Evolutionary conservation across 2,113 vertebrate species (phyloP), one percentile per base, ranked within the genome.

Genomic region (Thamnaconus septentrionalis): DNA sequence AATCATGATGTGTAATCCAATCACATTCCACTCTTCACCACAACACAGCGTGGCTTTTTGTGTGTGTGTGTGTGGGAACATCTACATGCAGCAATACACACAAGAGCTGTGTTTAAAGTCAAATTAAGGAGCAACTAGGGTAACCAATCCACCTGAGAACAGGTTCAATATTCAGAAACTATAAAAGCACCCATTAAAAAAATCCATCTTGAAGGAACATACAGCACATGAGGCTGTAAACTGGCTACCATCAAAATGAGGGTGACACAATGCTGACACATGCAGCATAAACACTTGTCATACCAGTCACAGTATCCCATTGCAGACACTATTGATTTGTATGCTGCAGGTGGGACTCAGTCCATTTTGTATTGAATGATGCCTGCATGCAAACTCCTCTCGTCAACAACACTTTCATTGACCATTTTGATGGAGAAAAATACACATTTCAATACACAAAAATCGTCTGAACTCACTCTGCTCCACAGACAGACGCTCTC

Each of bases 1-100:
- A 61, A 6, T 62, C 9, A 69, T 62, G 58, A 66, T 69, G 59
- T 69, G 49, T 76, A 66, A 72, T 69, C 59, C 65, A 53, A 63
- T 67, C 12, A 59, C 61, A 55, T 6, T 60, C 48, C 58, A 57
- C 53, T 55, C 51, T n/a, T 56, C 50, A 50, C 43, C 42, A 64
- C 44, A 68, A 52, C 9, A 57, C 66, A 68, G 8, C 9, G 53
- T 31, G 12, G 52, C 64, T 61, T 53, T 31, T 10, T 9, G 43
- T 55, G 41, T 54, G 53, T 18, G 43, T 12, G 18, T 31, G 18
- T 31, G 18, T 31, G 18, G 18, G 18, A 31, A 31, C 18, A 53
- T 44, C 5, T 7, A 73, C 5, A 40, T 41, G 18, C 7, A 60
- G 47, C 6, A 48, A 9, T 56, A 42, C 41, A 56, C 45, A 66